Evolutionary conservation across 2,888 invertebrate species (phyloP), one percentile per base, ranked within the genome.

Genomic region (Pyrrhia umbra): DNA sequence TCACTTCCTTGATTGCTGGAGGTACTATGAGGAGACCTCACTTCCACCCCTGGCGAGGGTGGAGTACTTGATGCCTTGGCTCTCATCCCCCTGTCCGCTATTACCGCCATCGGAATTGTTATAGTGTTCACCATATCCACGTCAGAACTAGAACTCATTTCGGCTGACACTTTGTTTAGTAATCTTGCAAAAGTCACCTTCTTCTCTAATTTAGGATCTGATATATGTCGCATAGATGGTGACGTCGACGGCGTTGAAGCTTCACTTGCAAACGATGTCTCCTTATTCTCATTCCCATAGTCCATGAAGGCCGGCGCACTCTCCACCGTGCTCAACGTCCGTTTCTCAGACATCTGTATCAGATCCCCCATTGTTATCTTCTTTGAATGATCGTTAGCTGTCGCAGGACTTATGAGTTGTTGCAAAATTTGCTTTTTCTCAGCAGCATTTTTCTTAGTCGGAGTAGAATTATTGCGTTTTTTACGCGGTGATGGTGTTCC

Each of bases 381-480:
- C 79, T 95, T 95, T 6, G 96, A 92, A 79, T 92, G 95, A 60
- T 96, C 96, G 80, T 96, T 96, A 60, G 95, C 95, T 30, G 95
- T 88, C 0, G 96, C 96, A 1, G 97, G 97, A 59, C 96, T 96
- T 68, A 97, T 96, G n/a, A 97, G 92, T 83, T 97, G 97, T 86
- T 97, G 97, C 10, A 97, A 94, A 62, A 97, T 97, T 91, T 97
- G 97, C 83, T 97, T 97, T 89, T 97, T 97, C 90, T 97, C 97
- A 30, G 97, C 96, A 18, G 96, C 96, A 81, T 96, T 97, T 88
- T 97, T 97, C 93, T 96, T 97, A 9, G 97, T 96, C 20, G 97
- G 97, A 20, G 97, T 97, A 8, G 97, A 97, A 88, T 97, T 97
- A 92, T 97, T 97, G 79, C 97, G 95, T 91, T 97, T 97, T 92